A percentile compares a stretch with the other conserved stretches of the same genome.
Evolutionary conservation across 2,888 invertebrate genomes (phyloP).

Genomic region (Harpalus rubripes): DNA sequence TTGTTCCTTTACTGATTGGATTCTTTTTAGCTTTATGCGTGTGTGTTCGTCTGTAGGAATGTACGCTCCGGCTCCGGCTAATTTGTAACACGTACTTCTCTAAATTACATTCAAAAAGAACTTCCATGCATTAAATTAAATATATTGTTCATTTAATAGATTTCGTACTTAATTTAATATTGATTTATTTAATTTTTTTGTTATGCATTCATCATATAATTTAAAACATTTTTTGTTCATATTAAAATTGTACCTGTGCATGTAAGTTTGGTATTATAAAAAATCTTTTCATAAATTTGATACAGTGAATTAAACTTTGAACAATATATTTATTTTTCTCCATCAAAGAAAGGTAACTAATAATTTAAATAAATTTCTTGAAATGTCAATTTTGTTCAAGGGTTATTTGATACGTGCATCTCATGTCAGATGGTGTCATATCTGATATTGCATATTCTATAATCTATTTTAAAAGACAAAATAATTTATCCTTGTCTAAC

Average conservation of each 20-base stretch:
- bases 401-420: no score
- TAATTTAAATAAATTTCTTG: no score
- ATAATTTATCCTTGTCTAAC: no score
- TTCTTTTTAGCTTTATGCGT: slow-evolving; percentile 56
- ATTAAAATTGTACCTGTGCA: not conserved
- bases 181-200: not conserved
- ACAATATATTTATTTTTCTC: no score
- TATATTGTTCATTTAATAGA: slow-evolving; percentile 3
- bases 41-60: slow-evolving; percentile 3
- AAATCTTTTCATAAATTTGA: no score
- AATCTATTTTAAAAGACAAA: no score
- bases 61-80: slow-evolving; percentile 27
- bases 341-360: no score
- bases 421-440: no score
- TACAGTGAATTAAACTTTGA: no score
- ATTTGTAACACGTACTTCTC: slow-evolving; percentile 21
- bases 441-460: no score
- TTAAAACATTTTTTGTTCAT: not conserved
- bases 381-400: no score
- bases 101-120: slow-evolving; percentile 22
- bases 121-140: slow-evolving; percentile 32
- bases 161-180: not conserved
- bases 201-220: not conserved
- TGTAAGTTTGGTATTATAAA: no score
- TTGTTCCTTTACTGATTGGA: slow-evolving; percentile 67